phyloP scores from a whole-genome alignment of 2,888 invertebrate species.

The Ophonus ardosiacus region DNA sequence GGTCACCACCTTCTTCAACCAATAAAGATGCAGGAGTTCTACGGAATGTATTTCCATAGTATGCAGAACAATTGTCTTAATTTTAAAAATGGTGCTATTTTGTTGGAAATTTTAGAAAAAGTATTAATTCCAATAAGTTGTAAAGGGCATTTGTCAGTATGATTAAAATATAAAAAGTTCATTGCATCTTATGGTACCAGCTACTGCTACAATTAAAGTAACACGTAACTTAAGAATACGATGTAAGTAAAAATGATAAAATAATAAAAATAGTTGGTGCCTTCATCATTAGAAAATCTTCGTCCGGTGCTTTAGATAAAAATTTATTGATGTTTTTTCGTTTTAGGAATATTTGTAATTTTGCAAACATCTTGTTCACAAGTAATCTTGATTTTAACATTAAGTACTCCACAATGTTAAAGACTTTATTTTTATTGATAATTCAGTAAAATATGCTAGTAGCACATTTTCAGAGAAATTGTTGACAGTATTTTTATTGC shows the following conservation, averaged over 20 bases:
- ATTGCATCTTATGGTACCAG: background rate
- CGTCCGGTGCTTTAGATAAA: background rate
- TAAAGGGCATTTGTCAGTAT: too few relatives aligned
- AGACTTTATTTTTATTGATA: background rate
- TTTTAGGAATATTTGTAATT: background rate
- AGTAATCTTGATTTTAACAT: background rate
- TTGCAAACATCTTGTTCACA: background rate
- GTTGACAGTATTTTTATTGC: background rate
- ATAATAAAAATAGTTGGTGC: background rate
- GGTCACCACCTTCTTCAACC: too few relatives aligned
- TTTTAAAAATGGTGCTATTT: too few relatives aligned
- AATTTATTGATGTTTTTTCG: background rate
- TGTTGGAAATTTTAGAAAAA: too few relatives aligned
- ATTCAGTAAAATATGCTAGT: background rate
- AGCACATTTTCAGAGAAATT: background rate
- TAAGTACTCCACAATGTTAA: background rate
- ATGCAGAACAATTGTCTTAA: too few relatives aligned
- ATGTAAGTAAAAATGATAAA: background rate
- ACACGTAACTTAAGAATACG: background rate
- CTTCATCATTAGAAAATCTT: background rate
- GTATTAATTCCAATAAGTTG: too few relatives aligned
- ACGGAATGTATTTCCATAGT: too few relatives aligned
- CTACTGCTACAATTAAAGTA: background rate
- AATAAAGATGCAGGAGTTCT: too few relatives aligned
- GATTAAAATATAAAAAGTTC: background rate